Conservation (phyloP, 2,888 invertebrate species). For the Agrypnus murinus region DNA sequence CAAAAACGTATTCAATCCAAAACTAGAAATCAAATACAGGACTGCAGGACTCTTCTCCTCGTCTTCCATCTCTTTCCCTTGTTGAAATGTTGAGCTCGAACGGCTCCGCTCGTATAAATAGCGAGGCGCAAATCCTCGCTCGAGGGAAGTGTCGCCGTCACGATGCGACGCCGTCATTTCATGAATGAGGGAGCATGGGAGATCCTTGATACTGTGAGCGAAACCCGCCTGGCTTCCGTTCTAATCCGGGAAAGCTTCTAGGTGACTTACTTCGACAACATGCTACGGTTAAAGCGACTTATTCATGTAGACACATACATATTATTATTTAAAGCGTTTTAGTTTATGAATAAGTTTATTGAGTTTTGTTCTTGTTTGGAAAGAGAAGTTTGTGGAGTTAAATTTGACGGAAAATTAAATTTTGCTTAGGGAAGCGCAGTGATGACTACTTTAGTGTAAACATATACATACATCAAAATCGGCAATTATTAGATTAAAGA, state of each 20-base stretch:
- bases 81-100: constrained; percentile 47
- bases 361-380: no score
- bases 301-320: constrained; percentile 21
- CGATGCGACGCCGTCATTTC: constrained; percentile 54
- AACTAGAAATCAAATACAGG: constrained; percentile 34
- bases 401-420: no score
- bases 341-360: no score
- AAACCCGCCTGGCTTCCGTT: constrained; percentile 59
- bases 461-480: no score
- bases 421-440: no score
- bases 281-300: constrained; percentile 52
- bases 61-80: no score
- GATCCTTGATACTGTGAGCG: constrained; percentile 58
- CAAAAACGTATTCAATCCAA: constrained; percentile 20
- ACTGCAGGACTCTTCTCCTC: no score
- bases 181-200: constrained; percentile 56
- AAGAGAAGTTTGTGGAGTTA: no score
- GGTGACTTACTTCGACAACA: constrained; percentile 57
- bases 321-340: no score
- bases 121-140: constrained; percentile 52
- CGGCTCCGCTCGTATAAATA: constrained; percentile 49
- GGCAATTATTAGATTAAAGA: no score
- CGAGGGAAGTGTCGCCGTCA: constrained; percentile 52
- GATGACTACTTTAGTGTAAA: no score
- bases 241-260: constrained; percentile 59